Conservation (phyloP, 2,113 vertebrate species). For the Eurystomus gularis region DNA sequence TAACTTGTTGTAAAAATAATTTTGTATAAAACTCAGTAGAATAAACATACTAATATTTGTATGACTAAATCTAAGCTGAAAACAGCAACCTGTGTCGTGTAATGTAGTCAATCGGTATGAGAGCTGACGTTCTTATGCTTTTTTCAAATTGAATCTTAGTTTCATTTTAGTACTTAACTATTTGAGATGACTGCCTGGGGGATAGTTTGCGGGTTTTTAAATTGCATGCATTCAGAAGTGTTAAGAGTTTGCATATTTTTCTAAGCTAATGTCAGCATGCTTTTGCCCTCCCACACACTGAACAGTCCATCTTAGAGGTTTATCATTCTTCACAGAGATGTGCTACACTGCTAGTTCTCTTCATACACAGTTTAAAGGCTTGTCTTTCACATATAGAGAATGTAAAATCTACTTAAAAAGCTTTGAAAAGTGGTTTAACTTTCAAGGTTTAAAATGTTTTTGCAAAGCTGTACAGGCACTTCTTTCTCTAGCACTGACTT, state of each 20-base stretch:
- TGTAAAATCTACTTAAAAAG: background rate
- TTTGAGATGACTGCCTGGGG: slow-evolving; percentile 19
- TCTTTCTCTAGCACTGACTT: background rate
- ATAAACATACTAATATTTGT: background rate
- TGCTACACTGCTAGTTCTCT: background rate
- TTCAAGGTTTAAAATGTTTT: background rate
- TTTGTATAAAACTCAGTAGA: background rate
- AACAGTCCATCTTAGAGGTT: background rate
- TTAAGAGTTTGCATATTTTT: slow-evolving; percentile 50
- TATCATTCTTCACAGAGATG: background rate
- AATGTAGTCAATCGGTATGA: background rate
- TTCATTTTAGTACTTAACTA: background rate
- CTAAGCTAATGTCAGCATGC: slow-evolving; percentile 18
- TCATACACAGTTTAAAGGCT: background rate
- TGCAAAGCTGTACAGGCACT: background rate
- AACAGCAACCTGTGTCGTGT: background rate
- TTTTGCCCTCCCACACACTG: slow-evolving; percentile 22
- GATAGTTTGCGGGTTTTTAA: slow-evolving; percentile 16
- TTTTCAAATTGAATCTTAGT: background rate
- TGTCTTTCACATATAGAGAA: fast-evolving
- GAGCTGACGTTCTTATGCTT: background rate
- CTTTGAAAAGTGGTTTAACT: background rate
- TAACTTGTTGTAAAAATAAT: background rate
- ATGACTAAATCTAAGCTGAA: background rate
- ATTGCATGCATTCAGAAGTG: slow-evolving; percentile 12